Conservation (phyloP, 1,140 invertebrate genomes). For the Luehdorfia chinensis region DNA sequence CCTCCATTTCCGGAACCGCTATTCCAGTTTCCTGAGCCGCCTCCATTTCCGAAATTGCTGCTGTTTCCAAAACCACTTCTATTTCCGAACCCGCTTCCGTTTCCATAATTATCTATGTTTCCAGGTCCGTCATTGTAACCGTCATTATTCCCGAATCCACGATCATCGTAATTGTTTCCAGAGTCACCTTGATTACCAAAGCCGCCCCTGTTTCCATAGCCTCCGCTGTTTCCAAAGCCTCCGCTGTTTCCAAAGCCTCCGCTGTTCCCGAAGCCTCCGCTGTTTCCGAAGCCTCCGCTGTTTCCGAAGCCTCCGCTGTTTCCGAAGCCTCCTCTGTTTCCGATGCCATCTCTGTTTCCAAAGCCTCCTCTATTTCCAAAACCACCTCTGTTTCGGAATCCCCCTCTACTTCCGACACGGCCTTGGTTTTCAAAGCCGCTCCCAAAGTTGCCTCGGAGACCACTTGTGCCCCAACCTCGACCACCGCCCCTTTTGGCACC, state of each 20-base stretch:
- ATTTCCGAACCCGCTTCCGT: constrained; percentile 22
- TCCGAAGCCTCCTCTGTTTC: constrained; percentile 24
- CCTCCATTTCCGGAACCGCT: constrained; percentile 20
- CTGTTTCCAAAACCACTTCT: constrained; percentile 26
- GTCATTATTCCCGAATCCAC: constrained; percentile 18
- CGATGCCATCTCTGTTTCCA: constrained; percentile 30
- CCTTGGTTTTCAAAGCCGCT: constrained; percentile 34
- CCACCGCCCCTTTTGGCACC: constrained; percentile 44
- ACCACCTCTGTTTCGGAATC: constrained; percentile 21
- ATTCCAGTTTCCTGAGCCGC: constrained; percentile 17
- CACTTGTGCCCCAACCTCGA: constrained; percentile 54
- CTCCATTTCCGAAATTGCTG: constrained; percentile 8
- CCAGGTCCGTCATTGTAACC: constrained; percentile 19
- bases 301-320: constrained; percentile 22
- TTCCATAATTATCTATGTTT: constrained; percentile 16
- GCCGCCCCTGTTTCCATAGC: constrained; percentile 31
- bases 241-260: constrained; percentile 23
- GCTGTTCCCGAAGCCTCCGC: constrained; percentile 16
- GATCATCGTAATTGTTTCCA: constrained; percentile 11
- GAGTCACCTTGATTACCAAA: constrained; percentile 25
- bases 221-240: constrained; percentile 22
- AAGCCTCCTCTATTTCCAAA: constrained; percentile 26
- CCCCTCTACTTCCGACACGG: constrained; percentile 19
- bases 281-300: constrained; percentile 20
- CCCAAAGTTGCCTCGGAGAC: constrained; percentile 47